Conservation (phyloP, 2,797 vertebrate species). For the Danio choprae region DNA sequence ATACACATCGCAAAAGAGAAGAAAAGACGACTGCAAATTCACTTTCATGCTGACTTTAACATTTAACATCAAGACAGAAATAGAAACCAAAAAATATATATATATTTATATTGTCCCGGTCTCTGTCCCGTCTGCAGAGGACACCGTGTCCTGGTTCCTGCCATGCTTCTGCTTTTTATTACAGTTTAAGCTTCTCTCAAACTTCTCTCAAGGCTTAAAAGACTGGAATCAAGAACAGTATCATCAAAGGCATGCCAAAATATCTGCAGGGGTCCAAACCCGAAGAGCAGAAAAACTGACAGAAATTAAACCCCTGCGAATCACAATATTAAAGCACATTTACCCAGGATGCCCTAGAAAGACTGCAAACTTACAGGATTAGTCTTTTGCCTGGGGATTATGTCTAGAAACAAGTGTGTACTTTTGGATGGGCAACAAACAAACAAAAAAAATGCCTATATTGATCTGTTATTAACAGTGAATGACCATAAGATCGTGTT, state of each 20-base stretch:
- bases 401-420: constrained; percentile 11
- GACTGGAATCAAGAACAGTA: not conserved
- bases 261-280: not conserved
- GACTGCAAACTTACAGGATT: constrained; percentile 23
- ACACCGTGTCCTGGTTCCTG: not conserved
- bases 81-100: not conserved
- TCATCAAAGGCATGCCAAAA: constrained; percentile 20
- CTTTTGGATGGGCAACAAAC: not conserved
- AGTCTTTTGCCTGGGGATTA: not conserved
- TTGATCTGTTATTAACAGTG: too few relatives aligned
- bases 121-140: not conserved
- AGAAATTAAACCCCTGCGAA: constrained; percentile 21
- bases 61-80: too few relatives aligned
- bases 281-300: not conserved
- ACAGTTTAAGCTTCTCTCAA: constrained; percentile 10
- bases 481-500: not conserved
- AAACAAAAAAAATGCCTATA: not conserved
- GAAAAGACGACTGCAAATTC: too few relatives aligned
- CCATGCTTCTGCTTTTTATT: not conserved
- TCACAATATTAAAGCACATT: constrained; percentile 8
- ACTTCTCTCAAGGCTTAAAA: not conserved
- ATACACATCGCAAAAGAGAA: too few relatives aligned
- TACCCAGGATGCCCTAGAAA: constrained; percentile 7
- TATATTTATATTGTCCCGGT: not conserved
- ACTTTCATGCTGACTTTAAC: too few relatives aligned